A percentile compares a stretch with the other conserved stretches of the same genome.
phyloP scores from a whole-genome alignment of 2,797 vertebrate species.

The Australoheros facetus region DNA sequence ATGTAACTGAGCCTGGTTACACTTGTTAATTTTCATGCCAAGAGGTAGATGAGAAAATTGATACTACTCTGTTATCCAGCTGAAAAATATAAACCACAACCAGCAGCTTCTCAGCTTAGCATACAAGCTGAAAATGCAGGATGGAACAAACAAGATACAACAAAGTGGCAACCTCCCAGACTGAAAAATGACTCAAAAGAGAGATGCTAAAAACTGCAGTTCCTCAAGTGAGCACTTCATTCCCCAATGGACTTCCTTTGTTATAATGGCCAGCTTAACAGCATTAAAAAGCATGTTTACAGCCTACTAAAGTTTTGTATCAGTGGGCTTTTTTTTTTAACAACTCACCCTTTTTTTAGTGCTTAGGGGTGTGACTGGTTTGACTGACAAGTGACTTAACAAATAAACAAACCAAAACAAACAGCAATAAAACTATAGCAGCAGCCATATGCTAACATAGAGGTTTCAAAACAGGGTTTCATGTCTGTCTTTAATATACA shows the following conservation, averaged over 20 bases:
- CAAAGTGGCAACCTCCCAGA: not conserved
- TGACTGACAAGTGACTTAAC: not conserved
- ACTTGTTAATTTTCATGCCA: not conserved
- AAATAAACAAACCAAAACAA: not conserved
- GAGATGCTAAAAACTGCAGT: not conserved
- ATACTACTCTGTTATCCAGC: not conserved
- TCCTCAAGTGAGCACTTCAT: not conserved
- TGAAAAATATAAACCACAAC: not conserved
- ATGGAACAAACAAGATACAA: not conserved
- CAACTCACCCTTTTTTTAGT: too few species aligned
- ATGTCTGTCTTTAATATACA: not conserved
- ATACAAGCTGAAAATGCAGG: not conserved
- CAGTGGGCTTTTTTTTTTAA: not conserved
- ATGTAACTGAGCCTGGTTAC: not conserved
- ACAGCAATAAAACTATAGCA: not conserved
- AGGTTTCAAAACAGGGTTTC: not conserved
- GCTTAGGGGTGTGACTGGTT: not conserved
- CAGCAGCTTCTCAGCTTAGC: not conserved
- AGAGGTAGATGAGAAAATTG: not conserved
- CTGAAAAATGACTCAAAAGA: not conserved
- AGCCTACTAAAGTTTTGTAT: not conserved
- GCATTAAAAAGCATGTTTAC: not conserved
- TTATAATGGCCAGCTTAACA: not conserved
- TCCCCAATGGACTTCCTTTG: not conserved
- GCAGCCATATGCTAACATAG: not conserved